Conservation (phyloP, 2,888 invertebrate species). For the Patella ulyssiponensis region DNA sequence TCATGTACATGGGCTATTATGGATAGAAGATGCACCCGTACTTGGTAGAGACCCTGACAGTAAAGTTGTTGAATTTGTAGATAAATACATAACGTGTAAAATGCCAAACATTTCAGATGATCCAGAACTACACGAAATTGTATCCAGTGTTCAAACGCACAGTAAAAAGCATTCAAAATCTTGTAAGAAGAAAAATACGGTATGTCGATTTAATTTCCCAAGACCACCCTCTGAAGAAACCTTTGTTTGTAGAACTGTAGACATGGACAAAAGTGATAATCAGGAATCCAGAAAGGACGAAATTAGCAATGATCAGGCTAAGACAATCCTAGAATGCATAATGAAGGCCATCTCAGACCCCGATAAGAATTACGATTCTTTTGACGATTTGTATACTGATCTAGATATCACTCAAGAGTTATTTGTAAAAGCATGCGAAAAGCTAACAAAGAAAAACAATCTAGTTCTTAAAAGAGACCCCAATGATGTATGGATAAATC, state of each 20-base stretch:
- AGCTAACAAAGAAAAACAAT: not conserved
- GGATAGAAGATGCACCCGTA: slow-evolving; percentile 42
- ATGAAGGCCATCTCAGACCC: not conserved
- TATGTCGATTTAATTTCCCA: slow-evolving; percentile 34
- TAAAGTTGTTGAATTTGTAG: slow-evolving; percentile 33
- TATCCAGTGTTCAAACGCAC: slow-evolving; percentile 29
- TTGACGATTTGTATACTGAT: not conserved
- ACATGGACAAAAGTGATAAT: slow-evolving; percentile 8
- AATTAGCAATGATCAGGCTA: not conserved
- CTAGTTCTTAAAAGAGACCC: slow-evolving; percentile 4
- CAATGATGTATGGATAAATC: slow-evolving; percentile 24
- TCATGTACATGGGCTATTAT: slow-evolving; percentile 44
- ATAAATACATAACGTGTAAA: slow-evolving; percentile 31
- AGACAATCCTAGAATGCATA: not conserved
- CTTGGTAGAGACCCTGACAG: slow-evolving; percentile 34
- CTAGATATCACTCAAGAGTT: not conserved
- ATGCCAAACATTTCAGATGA: slow-evolving; percentile 29
- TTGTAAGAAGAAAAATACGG: slow-evolving; percentile 31
- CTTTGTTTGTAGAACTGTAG: not conserved
- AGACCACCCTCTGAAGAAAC: not conserved
- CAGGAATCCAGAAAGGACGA: not conserved
- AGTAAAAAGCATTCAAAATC: slow-evolving; percentile 30
- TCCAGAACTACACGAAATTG: slow-evolving; percentile 20
- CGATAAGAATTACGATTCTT: not conserved
- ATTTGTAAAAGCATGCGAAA: not conserved